These are phyloP conservation scores for Zosterops hypoxanthus DNA, from an alignment of 2,113 vertebrate genomes.

Conservation along the genomic window DNA sequence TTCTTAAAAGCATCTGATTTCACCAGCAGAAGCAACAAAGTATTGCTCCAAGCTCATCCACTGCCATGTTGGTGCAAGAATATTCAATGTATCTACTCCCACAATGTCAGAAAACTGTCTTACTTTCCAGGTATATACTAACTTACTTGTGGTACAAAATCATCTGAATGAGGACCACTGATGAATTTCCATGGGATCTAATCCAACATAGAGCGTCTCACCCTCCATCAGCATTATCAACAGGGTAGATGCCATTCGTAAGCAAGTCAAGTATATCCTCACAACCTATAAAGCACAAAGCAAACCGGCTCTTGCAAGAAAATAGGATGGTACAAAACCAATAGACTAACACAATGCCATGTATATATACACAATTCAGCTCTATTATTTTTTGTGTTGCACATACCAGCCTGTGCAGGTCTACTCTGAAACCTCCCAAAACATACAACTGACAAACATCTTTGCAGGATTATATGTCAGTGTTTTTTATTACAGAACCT, in stretches of 20 bases:
- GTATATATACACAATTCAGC: background rate
- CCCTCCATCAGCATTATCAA: too few species aligned
- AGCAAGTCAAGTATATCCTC: background rate
- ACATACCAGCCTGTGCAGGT: background rate
- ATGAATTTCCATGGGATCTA: background rate
- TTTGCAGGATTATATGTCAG: background rate
- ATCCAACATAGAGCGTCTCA: background rate
- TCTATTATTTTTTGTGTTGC: background rate
- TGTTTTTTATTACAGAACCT: background rate
- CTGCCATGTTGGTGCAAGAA: background rate
- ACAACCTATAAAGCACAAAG: background rate
- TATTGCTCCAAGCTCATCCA: background rate
- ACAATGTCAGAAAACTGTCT: background rate
- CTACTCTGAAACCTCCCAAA: background rate
- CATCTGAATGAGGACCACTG: background rate
- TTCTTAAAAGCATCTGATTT: background rate
- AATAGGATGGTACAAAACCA: background rate
- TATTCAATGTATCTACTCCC: background rate
- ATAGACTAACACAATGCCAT: background rate
- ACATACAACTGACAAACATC: background rate
- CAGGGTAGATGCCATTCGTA: background rate
- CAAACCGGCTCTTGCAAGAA: background rate
- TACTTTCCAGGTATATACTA: background rate
- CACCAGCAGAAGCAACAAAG: background rate
- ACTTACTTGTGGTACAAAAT: background rate